A percentile compares a stretch with the other conserved stretches of the same genome.
phyloP scores from a whole-genome alignment of 2,797 vertebrate genomes.

The Phyllotis vaccarum region DNA sequence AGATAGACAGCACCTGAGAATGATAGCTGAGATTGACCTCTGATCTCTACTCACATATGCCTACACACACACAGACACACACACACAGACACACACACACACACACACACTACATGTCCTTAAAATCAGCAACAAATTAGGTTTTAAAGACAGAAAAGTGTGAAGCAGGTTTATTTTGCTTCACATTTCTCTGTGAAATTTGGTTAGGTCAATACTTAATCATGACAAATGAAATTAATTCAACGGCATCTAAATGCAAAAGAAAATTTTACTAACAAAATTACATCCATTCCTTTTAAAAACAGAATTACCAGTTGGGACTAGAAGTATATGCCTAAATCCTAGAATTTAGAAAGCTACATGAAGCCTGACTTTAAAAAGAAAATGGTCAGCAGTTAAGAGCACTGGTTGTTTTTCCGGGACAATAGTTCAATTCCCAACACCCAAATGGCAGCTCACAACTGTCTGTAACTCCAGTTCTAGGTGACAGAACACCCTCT shows the following conservation, averaged over 20 bases:
- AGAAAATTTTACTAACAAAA: slow-evolving; percentile 51
- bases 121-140: not conserved
- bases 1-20: not conserved
- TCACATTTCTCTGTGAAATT: not conserved
- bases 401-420: not conserved
- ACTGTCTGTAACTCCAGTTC: not conserved
- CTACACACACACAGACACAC: not conserved
- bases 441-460: not conserved
- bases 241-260: not conserved
- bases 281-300: slow-evolving; percentile 24
- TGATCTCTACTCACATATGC: not conserved
- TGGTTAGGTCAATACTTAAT: slow-evolving; percentile 50
- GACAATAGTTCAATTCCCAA: not conserved
- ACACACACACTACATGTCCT: not conserved
- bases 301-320: not conserved
- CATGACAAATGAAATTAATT: slow-evolving; percentile 55
- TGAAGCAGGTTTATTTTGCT: slow-evolving; percentile 10
- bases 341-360: not conserved
- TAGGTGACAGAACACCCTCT: not conserved
- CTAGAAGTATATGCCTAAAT: not conserved
- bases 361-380: not conserved
- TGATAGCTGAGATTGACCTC: not conserved
- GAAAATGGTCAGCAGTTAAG: not conserved
- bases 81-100: not conserved
- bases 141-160: slow-evolving; percentile 29